These are phyloP conservation scores for Callyntrura sp. DNA, from an alignment of 2,888 invertebrate genomes.

Conservation along the genomic window DNA sequence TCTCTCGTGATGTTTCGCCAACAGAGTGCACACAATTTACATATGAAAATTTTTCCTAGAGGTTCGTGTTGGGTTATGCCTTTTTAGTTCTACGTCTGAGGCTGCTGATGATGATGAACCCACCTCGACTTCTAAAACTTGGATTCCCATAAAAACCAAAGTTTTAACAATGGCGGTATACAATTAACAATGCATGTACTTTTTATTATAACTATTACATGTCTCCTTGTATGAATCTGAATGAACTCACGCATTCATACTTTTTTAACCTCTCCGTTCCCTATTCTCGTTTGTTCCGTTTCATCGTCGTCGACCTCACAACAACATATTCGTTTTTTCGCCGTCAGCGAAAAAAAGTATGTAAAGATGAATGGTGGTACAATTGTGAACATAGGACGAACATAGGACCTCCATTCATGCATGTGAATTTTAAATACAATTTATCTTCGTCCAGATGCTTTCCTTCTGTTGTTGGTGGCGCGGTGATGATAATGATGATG, in stretches of 20 bases:
- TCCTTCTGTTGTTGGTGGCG: slow-evolving; percentile 69
- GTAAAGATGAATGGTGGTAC: slow-evolving; percentile 66
- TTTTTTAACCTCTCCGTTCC: slow-evolving; percentile 29
- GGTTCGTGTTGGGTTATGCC: slow-evolving; percentile 53
- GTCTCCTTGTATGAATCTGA: slow-evolving; percentile 53
- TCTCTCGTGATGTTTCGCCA: slow-evolving; percentile 53
- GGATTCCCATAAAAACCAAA: slow-evolving; percentile 32
- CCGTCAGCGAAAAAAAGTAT: slow-evolving; percentile 75
- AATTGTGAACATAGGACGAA: slow-evolving; percentile 49
- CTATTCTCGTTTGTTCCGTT: too few relatives aligned
- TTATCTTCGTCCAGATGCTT: slow-evolving; percentile 76
- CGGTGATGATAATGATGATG: slow-evolving; percentile 37
- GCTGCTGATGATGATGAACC: neutral
- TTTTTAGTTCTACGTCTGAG: neutral
- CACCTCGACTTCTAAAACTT: neutral
- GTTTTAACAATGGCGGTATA: slow-evolving; percentile 62
- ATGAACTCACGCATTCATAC: slow-evolving; percentile 71
- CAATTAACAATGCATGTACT: neutral
- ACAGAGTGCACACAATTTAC: slow-evolving; percentile 59
- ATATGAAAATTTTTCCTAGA: slow-evolving; percentile 52
- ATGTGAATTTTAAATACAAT: slow-evolving; percentile 68
- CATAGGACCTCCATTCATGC: slow-evolving; percentile 76
- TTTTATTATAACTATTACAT: neutral
- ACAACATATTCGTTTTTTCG: slow-evolving; percentile 57
- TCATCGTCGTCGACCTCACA: slow-evolving; percentile 67